Evolutionary conservation across 1,140 invertebrate species (phyloP).

Genomic region (Diorhabda elongata): DNA sequence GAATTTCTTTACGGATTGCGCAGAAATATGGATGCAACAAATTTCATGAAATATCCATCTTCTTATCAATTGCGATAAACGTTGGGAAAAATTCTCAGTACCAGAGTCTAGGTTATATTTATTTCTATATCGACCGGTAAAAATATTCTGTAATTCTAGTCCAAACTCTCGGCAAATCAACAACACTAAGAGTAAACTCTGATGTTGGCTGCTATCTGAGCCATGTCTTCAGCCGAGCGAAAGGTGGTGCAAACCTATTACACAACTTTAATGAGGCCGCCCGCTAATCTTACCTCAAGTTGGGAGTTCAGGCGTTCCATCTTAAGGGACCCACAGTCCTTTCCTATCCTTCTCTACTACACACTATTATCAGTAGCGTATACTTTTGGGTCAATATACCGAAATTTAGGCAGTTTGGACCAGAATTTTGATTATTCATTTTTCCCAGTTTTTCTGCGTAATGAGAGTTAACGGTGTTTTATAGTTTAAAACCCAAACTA

Average conservation of each 20-base stretch:
- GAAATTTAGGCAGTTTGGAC: no score
- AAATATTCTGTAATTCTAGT: not conserved
- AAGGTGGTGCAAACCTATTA: conserved; percentile 40
- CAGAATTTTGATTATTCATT: no score
- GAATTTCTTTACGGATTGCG: no score
- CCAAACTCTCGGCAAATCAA: not conserved
- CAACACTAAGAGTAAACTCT: not conserved
- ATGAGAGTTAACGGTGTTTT: no score
- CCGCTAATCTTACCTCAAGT: conserved; percentile 37
- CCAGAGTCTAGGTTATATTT: no score
- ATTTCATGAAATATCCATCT: no score
- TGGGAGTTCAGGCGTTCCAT: conserved; percentile 14
- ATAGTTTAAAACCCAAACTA: no score
- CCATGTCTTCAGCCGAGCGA: conserved; percentile 26
- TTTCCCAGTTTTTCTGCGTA: no score
- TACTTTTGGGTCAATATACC: not conserved
- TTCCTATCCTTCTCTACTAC: conserved; percentile 13
- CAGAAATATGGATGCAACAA: no score
- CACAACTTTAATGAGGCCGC: conserved; percentile 41
- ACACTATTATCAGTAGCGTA: not conserved
- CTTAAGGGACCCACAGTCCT: conserved; percentile 10
- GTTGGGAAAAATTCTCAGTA: no score
- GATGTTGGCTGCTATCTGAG: conserved; percentile 1
- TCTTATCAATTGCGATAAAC: no score
- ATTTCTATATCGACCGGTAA: no score